These are phyloP conservation scores for Caenorhabditis brenneri DNA, from an alignment of 1,140 invertebrate genomes.

Conservation along the genomic window DNA sequence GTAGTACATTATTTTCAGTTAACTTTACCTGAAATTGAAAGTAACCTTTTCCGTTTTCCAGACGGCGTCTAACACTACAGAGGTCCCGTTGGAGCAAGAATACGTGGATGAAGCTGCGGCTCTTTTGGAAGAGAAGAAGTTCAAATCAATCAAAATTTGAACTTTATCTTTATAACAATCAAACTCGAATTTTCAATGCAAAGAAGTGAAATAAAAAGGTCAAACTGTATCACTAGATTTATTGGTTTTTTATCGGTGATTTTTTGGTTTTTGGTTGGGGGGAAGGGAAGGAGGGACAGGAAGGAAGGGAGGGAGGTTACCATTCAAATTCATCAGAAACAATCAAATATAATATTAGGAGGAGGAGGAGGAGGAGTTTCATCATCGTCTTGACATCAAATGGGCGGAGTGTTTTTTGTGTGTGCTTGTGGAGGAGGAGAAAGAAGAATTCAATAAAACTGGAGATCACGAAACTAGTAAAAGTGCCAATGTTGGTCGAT, in stretches of 20 bases:
- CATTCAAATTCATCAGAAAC: background rate
- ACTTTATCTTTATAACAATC: no score
- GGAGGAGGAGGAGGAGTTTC: background rate
- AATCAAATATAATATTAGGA: no score
- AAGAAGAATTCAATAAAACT: background rate
- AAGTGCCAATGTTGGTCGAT: background rate
- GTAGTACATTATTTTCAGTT: no score
- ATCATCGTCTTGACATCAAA: constrained; percentile 13
- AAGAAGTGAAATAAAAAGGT: background rate
- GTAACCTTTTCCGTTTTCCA: no score
- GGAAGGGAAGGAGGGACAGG: background rate
- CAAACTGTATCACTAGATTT: constrained; percentile 42
- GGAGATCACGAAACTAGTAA: constrained; percentile 23
- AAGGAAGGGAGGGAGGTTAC: background rate
- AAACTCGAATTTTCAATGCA: background rate
- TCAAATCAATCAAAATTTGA: background rate
- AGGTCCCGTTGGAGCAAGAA: background rate
- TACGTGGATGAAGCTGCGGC: background rate
- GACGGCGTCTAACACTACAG: background rate
- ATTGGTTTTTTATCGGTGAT: constrained; percentile 7
- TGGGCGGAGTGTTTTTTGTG: background rate
- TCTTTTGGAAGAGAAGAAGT: background rate
- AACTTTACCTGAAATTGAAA: background rate
- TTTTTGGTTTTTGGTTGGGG: background rate
- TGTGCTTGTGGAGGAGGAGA: no score